Evolutionary conservation across 2,888 invertebrate species (phyloP).

Genomic region (Aporophyla lueneburgensis): DNA sequence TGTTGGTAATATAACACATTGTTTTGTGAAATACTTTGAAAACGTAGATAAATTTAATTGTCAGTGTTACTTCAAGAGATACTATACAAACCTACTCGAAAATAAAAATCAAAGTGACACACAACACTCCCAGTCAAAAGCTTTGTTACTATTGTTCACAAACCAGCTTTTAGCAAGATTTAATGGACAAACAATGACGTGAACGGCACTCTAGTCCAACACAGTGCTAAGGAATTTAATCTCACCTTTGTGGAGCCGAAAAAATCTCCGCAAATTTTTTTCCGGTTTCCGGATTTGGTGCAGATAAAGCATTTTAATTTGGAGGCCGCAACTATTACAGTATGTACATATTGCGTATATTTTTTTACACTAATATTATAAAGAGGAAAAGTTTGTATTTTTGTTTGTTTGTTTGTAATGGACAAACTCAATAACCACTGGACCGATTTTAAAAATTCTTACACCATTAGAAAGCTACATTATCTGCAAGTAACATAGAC

Average conservation of each 20-base stretch:
- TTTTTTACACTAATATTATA: too few species aligned
- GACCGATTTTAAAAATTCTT: too few species aligned
- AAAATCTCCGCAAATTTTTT: slow-evolving; percentile 21
- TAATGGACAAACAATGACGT: slow-evolving; percentile 11
- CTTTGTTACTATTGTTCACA: not conserved
- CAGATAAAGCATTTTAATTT: not conserved
- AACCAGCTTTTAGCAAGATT: slow-evolving; percentile 1
- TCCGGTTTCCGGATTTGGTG: not conserved
- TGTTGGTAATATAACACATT: too few species aligned
- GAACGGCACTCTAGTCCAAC: slow-evolving; percentile 7
- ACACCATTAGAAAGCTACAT: too few species aligned
- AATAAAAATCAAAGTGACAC: not conserved
- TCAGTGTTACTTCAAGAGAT: not conserved
- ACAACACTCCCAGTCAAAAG: not conserved
- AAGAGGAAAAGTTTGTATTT: too few species aligned
- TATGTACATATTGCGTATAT: not conserved
- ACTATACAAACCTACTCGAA: not conserved
- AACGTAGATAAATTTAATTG: not conserved
- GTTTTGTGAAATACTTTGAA: not conserved
- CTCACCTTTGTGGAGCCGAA: slow-evolving; percentile 1
- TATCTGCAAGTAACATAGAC: too few species aligned
- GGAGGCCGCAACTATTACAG: not conserved
- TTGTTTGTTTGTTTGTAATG: too few species aligned
- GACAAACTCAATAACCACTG: too few species aligned
- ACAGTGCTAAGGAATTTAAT: slow-evolving; percentile 19